A percentile compares a stretch with the other conserved stretches of the same genome.
These are phyloP conservation scores for Kryptopterus vitreolus DNA, from an alignment of 2,797 vertebrate genomes.

Conservation along the genomic window DNA sequence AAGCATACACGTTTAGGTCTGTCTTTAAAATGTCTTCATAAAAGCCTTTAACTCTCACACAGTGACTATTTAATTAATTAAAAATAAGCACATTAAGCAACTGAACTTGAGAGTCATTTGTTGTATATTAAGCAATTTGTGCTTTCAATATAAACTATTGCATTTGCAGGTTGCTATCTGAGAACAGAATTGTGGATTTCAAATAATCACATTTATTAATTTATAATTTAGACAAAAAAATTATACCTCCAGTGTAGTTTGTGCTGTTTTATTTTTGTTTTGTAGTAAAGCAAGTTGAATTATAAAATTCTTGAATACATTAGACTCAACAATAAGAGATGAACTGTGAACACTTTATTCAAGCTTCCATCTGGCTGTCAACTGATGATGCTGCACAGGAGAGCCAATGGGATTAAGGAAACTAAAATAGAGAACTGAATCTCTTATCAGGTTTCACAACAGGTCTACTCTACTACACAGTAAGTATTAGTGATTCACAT, in stretches of 20 bases:
- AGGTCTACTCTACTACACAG: not conserved
- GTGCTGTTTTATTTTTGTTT: no score
- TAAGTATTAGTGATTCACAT: not conserved
- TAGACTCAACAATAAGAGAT: not conserved
- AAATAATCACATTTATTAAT: not conserved
- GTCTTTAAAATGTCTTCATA: not conserved
- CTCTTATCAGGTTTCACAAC: not conserved
- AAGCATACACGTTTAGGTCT: not conserved
- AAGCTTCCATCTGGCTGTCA: slow-evolving; percentile 37
- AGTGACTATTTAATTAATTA: not conserved
- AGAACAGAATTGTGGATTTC: not conserved
- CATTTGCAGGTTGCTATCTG: not conserved
- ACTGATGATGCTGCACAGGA: slow-evolving; percentile 47
- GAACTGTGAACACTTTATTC: not conserved
- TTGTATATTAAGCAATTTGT: not conserved
- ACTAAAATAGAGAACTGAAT: slow-evolving; percentile 5
- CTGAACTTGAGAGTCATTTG: not conserved
- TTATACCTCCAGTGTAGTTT: not conserved
- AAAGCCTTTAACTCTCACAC: not conserved
- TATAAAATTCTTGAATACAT: not conserved
- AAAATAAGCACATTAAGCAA: not conserved
- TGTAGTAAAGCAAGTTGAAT: not conserved
- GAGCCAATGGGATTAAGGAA: slow-evolving; percentile 46
- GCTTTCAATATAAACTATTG: not conserved
- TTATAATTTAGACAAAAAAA: no score